phyloP scores from a whole-genome alignment of 2,888 invertebrate species.

The Cataglyphis livida region DNA sequence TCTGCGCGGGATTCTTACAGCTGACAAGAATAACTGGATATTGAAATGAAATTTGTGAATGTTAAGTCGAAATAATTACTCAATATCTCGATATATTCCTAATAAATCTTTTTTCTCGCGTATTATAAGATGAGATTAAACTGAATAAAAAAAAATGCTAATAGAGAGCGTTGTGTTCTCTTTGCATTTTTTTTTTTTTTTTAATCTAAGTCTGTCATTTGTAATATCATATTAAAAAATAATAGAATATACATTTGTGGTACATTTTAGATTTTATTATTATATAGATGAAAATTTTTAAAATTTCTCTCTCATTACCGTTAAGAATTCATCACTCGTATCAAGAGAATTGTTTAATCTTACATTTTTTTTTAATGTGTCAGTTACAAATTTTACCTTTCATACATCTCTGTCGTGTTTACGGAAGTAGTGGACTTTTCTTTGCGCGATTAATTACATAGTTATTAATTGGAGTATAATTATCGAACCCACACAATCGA shows the following conservation, averaged over 20 bases:
- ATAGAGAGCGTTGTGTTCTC: not conserved
- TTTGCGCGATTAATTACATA: conserved; percentile 52
- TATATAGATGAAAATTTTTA: not conserved
- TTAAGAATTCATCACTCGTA: too few species aligned
- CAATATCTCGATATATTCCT: not conserved
- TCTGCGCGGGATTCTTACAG: conserved; percentile 31
- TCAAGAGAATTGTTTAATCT: too few species aligned
- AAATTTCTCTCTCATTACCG: too few species aligned
- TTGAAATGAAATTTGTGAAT: not conserved
- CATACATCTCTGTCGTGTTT: conserved; percentile 62
- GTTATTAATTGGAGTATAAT: conserved; percentile 74
- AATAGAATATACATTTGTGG: not conserved
- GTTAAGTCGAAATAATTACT: not conserved
- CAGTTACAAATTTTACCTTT: not conserved
- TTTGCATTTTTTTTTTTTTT: too few species aligned
- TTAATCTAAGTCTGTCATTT: not conserved
- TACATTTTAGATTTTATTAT: not conserved
- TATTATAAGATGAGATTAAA: not conserved
- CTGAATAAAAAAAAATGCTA: not conserved
- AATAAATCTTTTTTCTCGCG: not conserved
- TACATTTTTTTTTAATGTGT: not conserved
- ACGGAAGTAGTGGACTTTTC: conserved; percentile 60
- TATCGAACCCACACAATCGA: conserved; percentile 72
- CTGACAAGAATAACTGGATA: conserved; percentile 26
- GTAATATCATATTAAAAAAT: not conserved